Percentiles rank a stretch among this genome's conserved stretches.
Conservation (phyloP, 2,113 vertebrate species). For the Colaptes auratus region DNA sequence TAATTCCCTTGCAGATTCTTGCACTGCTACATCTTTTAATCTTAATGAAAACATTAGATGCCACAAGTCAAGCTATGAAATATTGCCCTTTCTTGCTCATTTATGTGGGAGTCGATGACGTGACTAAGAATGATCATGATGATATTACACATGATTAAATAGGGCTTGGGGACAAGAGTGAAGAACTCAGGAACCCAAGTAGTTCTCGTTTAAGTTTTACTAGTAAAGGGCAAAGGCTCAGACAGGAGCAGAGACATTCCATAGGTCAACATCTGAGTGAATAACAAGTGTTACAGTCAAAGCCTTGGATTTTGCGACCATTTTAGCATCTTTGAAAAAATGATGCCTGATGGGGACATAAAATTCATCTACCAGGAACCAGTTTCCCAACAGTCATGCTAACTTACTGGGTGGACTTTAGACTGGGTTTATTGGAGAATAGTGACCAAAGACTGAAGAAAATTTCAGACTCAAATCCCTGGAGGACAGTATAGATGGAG, state of each 20-base stretch:
- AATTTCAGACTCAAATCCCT: background rate
- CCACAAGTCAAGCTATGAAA: background rate
- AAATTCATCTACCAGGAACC: background rate
- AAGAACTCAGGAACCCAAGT: background rate
- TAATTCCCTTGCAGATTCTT: background rate
- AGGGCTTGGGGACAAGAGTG: background rate
- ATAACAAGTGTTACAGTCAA: background rate
- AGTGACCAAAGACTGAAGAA: background rate
- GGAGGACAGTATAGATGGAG: background rate
- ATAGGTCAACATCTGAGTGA: background rate
- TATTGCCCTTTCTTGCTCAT: background rate
- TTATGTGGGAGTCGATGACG: background rate
- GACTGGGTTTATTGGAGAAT: background rate
- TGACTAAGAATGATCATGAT: background rate
- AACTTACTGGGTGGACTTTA: background rate
- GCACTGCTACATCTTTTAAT: no score
- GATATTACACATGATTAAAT: background rate
- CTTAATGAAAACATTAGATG: background rate
- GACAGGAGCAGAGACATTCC: background rate
- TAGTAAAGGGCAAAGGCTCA: background rate
- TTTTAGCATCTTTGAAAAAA: background rate
- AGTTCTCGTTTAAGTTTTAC: background rate
- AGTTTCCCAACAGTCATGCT: background rate
- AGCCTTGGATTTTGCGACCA: background rate
- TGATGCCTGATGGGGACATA: background rate